Base-by-base conservation (phyloP, 2,888 invertebrate species). In the Euplexia lucipara region DNA sequence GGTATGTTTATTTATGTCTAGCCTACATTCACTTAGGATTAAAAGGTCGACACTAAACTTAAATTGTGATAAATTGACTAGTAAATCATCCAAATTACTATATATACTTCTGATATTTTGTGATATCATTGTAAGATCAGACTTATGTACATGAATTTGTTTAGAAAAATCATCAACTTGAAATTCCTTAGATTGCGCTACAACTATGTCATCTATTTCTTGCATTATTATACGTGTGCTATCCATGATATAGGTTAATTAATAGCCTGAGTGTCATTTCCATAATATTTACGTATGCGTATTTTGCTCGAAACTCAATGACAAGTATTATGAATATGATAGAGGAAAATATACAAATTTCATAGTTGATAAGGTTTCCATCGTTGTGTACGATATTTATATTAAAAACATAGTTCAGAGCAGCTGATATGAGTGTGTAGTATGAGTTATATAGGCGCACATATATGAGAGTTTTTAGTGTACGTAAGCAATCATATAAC, bases 21-120 rank as follows among this genome's bases (percentile, higher is more conserved):
- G 16, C 14, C 41, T 42, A 32, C 53, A 53, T 20, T 53, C 53
- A 41, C 7, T 53, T 42, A 41, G 14, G 8, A 53, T 42, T 0
- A 53, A 9, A 3, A 42, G 7, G 18, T 53, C 53, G 0, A 53
- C 41, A 42, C 8, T 14, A 30, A 53, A 41, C 1, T 41, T 30
- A 42, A 53, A 32, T 12, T 53, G 41, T 18, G 39, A 12, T 42
- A 42, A 41, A 42, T 41, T 53, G 8, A 42, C 18, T 3, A 18
- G 26, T 12, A 42, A 32, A 9, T 42, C 41, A 53, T 42, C 18
- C 2, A 41, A 5, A 30, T 53, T 41, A 16, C 18, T 42, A 9
- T 53, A 42, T 14, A 53, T 32, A 14, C 41, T 42, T 42, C 42
- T 53, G 20, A 42, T 41, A 42, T 42, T 53, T 18, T 42, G 51